Evolutionary conservation across 2,888 invertebrate genomes (phyloP), one percentile per base, ranked within the genome.

Genomic region (Andrena camellia): DNA sequence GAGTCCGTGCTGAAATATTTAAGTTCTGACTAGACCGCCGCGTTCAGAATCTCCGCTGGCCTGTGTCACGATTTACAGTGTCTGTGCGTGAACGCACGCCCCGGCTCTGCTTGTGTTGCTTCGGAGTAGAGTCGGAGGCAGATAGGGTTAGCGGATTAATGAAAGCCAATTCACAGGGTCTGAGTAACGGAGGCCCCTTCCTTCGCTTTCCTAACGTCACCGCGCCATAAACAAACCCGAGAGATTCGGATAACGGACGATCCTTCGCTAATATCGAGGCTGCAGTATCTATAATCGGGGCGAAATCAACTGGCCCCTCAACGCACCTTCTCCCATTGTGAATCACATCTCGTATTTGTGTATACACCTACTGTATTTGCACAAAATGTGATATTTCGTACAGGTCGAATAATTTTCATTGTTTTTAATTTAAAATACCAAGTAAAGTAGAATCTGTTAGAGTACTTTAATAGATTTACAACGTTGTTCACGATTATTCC

Each of bases 111-210:
- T 52, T 78, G 60, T 62, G 78, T 78, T 75, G 71, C 60, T 29
- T 57, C 52, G 69, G 75, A 78, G 54, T 69, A 63, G 59, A 78
- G 80, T 83, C 75, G 52, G 78, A 83, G 87, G 88, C 77, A 88
- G 91, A 91, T 91, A 91, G 93, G 92, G 91, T 92, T 92, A 91
- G 90, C 90, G 93, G 93, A 94, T 94, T 93, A 94, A 93, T 93
- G 93, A 93, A 92, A 93, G 93, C 92, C 93, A 93, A 94, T 93
- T 92, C 92, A 88, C 87, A 79, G 86, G 87, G 86, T 77, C 86
- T 78, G 68, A 73, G 73, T 68, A 57, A 81, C 76, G 74, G 23
- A 57, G 48, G 74, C 74, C 72, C 68, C 64, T 67, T 77, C 80
- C 81, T 86, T 80, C 81, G 83, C 83, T 83, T 86, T 86, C 85